These are phyloP conservation scores for Cataglyphis rosenhaueri DNA, from an alignment of 2,888 invertebrate species.

Conservation along the genomic window DNA sequence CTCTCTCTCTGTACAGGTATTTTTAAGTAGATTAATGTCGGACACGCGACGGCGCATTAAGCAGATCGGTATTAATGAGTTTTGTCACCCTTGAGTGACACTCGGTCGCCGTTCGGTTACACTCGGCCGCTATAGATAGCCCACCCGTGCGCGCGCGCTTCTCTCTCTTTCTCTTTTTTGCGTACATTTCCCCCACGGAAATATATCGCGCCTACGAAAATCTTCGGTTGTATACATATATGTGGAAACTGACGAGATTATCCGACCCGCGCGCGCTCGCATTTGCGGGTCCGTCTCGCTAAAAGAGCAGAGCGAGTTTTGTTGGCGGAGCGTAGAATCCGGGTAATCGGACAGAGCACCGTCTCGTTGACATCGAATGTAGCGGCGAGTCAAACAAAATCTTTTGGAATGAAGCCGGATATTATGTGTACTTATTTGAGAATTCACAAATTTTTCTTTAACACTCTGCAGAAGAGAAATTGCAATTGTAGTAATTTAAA, in stretches of 20 bases:
- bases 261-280: constrained; percentile 9
- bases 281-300: constrained; percentile 3
- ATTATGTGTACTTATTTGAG: neutral
- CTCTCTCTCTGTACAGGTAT: constrained; percentile 69
- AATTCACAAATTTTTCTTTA: neutral
- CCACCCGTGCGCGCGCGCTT: constrained; percentile 81
- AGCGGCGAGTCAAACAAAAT: neutral
- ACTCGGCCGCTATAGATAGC: constrained; percentile 84
- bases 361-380: constrained; percentile 9
- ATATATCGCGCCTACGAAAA: constrained; percentile 46
- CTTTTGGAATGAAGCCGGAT: neutral
- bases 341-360: constrained; percentile 16
- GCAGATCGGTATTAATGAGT: constrained; percentile 85
- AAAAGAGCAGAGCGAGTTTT: constrained; percentile 28
- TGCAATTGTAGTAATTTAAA: neutral
- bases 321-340: constrained; percentile 4
- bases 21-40: constrained; percentile 84
- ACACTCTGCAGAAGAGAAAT: neutral
- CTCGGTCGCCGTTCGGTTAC: constrained; percentile 83
- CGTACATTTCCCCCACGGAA: neutral
- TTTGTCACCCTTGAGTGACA: constrained; percentile 85
- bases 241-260: constrained; percentile 38
- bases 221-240: constrained; percentile 39
- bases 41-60: constrained; percentile 84
- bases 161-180: neutral